Conservation (phyloP, 2,113 vertebrate species). For the Ifrita kowaldi region DNA sequence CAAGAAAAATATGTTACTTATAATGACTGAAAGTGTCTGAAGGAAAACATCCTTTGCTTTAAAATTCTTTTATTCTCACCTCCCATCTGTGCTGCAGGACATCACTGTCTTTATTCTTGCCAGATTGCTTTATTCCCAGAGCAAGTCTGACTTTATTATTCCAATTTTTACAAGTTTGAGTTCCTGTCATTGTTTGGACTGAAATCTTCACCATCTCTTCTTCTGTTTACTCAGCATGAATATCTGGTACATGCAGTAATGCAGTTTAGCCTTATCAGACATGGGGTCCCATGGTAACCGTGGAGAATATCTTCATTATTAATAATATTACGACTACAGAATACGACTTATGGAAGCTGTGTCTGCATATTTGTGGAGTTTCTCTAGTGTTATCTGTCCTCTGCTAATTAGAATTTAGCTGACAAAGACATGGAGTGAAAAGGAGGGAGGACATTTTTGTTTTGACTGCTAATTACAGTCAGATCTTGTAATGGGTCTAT, state of each 20-base stretch:
- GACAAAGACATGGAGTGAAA: constrained; percentile 29
- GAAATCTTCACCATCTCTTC: constrained; percentile 33
- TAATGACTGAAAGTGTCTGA: not conserved
- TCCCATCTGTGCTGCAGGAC: not conserved
- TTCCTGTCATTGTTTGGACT: constrained; percentile 16
- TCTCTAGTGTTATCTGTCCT: constrained; percentile 40
- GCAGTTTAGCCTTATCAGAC: constrained; percentile 62
- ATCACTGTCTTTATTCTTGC: not conserved
- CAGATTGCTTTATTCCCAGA: not conserved
- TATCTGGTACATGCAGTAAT: constrained; percentile 12
- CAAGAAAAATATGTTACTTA: not conserved
- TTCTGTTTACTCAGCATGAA: constrained; percentile 60
- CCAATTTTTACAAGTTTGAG: constrained; percentile 44
- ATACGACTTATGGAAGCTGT: not conserved
- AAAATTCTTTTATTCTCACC: not conserved
- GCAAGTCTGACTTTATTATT: constrained; percentile 41
- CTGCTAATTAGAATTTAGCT: constrained; percentile 65
- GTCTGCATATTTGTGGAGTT: constrained; percentile 47
- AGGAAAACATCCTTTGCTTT: not conserved
- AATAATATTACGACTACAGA: constrained; percentile 35
- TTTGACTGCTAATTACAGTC: not conserved
- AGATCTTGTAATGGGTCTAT: not conserved
- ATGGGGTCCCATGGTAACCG: constrained; percentile 3
- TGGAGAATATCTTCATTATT: constrained; percentile 62
- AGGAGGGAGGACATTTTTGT: not conserved